Base-by-base conservation (phyloP, 2,888 invertebrate genomes). In the Drosophila meridiana region DNA sequence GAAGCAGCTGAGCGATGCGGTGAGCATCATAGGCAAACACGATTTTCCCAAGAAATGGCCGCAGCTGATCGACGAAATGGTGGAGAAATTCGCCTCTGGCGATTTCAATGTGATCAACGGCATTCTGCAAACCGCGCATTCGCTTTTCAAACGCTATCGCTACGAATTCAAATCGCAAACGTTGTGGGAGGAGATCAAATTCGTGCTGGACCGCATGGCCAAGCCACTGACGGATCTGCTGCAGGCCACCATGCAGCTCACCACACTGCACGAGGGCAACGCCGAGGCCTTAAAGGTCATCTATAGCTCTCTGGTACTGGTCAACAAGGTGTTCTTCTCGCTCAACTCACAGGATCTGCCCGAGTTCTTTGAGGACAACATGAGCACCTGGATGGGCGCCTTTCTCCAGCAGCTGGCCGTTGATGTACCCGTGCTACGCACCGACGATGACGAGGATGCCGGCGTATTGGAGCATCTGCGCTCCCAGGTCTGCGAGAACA, bases 11-110 rank as follows among this genome's bases (percentile, higher is more conserved):
- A 98, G 98, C 86, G 99, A 99, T 94, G 98, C 98, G 0, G 97
- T 99, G 47, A 97, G 98, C 81, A 97, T 98, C 34, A 99, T 99
- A 70, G 99, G 99, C n/a, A 96, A 97, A 91, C 96, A 97, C 84
- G 99, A 99, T 94, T 99, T 99, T 92, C 99, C 99, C 0, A 95
- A 96, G 73, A 97, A 98, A 92, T 99, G 99, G 99, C 98, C 98
- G 0, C 96, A 96, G 76, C 95, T 99, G 2, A 96, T 99, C 34
- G 95, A 96, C 42, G 97, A 98, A 92, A 97, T 99, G 97, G 97
- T 99, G 13, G 96, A 96, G 56, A 98, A 98, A 91, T 98, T 99
- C 93, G 95, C 95, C 50, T 96, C 96, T 68, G 97, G 98, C 50
- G 98, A 99, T 93, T 98, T 99, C 92, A 96, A 98, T 92, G 94